Evolutionary conservation across 1,140 invertebrate species (phyloP), one percentile per base, ranked within the genome.

Genomic region (Bemisia tabaci): DNA sequence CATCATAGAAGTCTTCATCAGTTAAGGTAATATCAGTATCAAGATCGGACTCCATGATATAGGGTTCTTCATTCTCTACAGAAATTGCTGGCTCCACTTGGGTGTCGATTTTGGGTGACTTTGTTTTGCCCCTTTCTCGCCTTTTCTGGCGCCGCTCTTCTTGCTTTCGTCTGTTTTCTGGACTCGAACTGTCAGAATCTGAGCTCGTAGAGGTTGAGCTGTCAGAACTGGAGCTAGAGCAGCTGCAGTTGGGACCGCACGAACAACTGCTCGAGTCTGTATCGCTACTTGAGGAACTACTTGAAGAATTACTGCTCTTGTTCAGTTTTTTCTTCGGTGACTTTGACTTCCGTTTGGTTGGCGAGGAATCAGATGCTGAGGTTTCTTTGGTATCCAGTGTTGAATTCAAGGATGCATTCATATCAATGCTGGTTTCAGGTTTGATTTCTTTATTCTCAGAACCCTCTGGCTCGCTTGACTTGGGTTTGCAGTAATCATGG

Each of bases 1-100:
- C 83, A 74, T 91, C 89, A 74, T 92, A 91, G 77, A 92, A 92
- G 70, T 91, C 88, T 78, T 91, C 89, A 74, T 92, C 90, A 1
- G 89, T 90, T 59, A 89, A 87, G 27, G 89, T 87, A 74, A 92
- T 87, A 25, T 86, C 85, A 0, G 89, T 92, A 68, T 91, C 88
- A 12, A 92, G 79, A 74, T 93, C 91, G 0, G 88, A 89, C 77
- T 92, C 91, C 26, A 80, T 77, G 59, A 90, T 82, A 11, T 79
- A 79, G 11, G 77, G 77, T 70, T 84, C 82, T 26, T 74, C 73
- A 69, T 77, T 70, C 66, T 71, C 69, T 26, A 27, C 25, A 26
- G 60, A 61, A 26, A 59, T 63, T 27, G 23, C 22, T 63, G 33
- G 59, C 26, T 68, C 68, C 63, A 39, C 33, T 67, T 70, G 64